These are phyloP conservation scores for Platorchestia sp. DNA, from an alignment of 1,140 invertebrate genomes.

Conservation along the genomic window DNA sequence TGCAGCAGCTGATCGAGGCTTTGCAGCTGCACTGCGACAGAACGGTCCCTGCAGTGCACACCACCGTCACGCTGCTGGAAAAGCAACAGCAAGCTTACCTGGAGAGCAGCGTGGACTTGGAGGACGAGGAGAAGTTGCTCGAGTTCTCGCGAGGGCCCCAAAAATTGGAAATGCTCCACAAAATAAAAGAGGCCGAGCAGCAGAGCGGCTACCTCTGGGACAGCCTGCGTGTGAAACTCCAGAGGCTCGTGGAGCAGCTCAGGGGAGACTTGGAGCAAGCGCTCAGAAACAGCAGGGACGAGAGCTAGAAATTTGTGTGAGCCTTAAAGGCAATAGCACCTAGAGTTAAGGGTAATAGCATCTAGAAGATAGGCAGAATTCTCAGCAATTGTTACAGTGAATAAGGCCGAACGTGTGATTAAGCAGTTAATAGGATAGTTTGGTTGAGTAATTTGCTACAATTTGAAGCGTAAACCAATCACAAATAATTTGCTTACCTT, in stretches of 20 bases:
- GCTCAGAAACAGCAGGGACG: neutral
- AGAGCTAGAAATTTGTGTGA: neutral
- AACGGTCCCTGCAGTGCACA: neutral
- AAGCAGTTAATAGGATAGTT: too few species aligned
- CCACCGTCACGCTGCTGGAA: neutral
- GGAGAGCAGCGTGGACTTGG: neutral
- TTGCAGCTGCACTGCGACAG: slow-evolving; percentile 8
- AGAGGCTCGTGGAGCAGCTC: slow-evolving; percentile 19
- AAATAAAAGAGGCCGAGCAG: neutral
- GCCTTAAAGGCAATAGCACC: neutral
- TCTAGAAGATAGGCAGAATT: neutral
- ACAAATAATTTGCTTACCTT: too few species aligned
- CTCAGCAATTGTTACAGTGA: too few species aligned
- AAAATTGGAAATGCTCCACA: neutral
- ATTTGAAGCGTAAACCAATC: too few species aligned
- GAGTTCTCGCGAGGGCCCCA: neutral
- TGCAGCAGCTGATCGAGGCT: slow-evolving; percentile 10
- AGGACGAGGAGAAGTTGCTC: neutral
- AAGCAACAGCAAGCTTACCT: neutral
- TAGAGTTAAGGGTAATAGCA: neutral
- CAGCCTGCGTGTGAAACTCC: slow-evolving; percentile 13
- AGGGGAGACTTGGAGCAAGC: neutral
- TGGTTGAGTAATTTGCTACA: too few species aligned
- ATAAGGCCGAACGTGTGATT: too few species aligned
- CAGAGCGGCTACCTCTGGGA: slow-evolving; percentile 19